Evolutionary conservation across 2,113 vertebrate species (phyloP), one percentile per base, ranked within the genome.

Genomic region (Zosterops hypoxanthus): DNA sequence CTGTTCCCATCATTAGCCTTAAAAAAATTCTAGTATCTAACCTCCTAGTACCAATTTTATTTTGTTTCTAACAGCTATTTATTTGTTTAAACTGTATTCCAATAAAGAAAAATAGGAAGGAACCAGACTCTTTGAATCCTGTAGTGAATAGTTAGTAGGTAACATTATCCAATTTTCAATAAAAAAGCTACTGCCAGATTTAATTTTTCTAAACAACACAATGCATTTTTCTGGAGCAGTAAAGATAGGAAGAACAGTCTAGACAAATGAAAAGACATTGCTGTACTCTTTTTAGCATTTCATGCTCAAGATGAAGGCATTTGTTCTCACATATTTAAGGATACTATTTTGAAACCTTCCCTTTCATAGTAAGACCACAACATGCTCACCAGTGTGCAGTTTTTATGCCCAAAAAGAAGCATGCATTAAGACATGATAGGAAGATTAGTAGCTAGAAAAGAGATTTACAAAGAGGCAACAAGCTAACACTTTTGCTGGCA

Each of bases 291-390:
- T 88, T 86, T 49, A 84, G 88, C 21, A 88, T 64, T 92, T 89
- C 52, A 70, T 13, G 6, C 71, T 88, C 34, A 79, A 53, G 42
- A 78, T 49, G n/a, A 94, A 97, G 29, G 34, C 47, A 79, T 85
- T 86, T 80, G 24, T 59, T 86, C 49, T 80, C 78, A 91, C 94
- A 50, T 91, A 93, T 88, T 95, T 88, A 96, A 90, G 61, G 42
- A 92, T 28, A 34, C 19, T 82, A 75, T 65, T 93, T 83, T 29
- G 80, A 86, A 94, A 73, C n/a, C 21, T 71, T 81, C 77, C 47
- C 18, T 69, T 82, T 76, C 56, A 31, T 23, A 92, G 34, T 47
- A 84, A 86, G 71, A 95, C 17, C 83, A 28, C 50, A 65, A 49
- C 53, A 71, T 69, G 53, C 86, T 85, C 63, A 59, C 19, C 42